These are phyloP conservation scores for Eleutherodactylus coqui DNA, from an alignment of 2,797 vertebrate genomes.

Conservation along the genomic window DNA sequence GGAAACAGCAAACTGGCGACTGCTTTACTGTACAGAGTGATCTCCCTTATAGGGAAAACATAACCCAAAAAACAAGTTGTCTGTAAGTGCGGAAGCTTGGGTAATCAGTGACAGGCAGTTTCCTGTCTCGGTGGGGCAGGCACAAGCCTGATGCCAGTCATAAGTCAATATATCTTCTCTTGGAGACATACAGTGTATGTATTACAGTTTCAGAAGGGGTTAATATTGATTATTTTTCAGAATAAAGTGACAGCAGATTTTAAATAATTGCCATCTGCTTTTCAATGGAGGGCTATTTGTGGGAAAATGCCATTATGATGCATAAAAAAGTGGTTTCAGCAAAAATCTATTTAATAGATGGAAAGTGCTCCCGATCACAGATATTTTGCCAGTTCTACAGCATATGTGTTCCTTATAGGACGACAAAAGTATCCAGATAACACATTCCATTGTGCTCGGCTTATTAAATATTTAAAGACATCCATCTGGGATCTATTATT, in stretches of 20 bases:
- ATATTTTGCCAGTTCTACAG: slow-evolving; percentile 7
- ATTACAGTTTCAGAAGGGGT: not conserved
- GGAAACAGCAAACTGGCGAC: not conserved
- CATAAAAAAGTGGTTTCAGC: not conserved
- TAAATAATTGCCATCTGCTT: not conserved
- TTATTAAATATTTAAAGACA: slow-evolving; percentile 51
- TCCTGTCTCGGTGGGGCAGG: not conserved
- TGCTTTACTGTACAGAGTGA: not conserved
- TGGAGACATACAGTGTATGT: no score
- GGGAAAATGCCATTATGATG: not conserved
- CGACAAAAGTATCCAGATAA: slow-evolving; percentile 10
- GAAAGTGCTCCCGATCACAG: not conserved
- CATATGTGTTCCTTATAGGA: slow-evolving; percentile 7
- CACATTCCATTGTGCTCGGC: slow-evolving; percentile 47
- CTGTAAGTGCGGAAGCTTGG: not conserved
- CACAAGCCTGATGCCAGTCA: not conserved
- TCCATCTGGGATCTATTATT: slow-evolving; percentile 54
- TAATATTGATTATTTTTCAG: not conserved
- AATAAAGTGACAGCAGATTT: no score
- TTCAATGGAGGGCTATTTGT: not conserved
- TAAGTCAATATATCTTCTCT: not conserved
- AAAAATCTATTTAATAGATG: not conserved
- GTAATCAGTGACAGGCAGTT: not conserved
- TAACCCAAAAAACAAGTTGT: not conserved
- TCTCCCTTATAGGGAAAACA: not conserved